phyloP scores from a whole-genome alignment of 1,140 invertebrate genomes.

The Drosophila ogumai region DNA sequence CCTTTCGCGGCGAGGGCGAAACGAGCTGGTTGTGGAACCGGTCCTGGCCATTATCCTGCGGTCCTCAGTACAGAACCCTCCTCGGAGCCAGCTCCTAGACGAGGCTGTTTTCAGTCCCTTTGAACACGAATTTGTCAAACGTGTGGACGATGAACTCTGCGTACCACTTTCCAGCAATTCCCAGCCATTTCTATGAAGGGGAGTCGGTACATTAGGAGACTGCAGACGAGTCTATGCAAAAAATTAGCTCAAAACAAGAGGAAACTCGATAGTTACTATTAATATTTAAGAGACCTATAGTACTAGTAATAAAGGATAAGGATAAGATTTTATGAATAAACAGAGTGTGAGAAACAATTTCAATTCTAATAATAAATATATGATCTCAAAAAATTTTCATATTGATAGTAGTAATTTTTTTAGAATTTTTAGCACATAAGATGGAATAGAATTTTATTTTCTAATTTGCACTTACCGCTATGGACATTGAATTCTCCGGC shows the following conservation, averaged over 20 bases:
- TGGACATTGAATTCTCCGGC: constrained; percentile 21
- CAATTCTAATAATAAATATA: too few relatives aligned
- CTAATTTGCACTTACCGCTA: constrained; percentile 20
- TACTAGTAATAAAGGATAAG: background rate
- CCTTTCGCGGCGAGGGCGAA: constrained; percentile 28
- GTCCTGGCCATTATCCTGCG: constrained; percentile 58
- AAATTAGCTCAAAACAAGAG: background rate
- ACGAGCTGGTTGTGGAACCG: constrained; percentile 16
- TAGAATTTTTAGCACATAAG: background rate
- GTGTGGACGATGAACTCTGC: constrained; percentile 54
- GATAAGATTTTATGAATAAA: background rate
- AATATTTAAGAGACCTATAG: background rate
- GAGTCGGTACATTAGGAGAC: background rate
- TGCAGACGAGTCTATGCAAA: background rate
- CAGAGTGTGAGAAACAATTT: background rate
- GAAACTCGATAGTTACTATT: background rate
- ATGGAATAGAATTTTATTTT: background rate
- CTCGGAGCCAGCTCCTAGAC: background rate
- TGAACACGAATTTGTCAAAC: constrained; percentile 43
- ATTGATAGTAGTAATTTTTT: too few relatives aligned
- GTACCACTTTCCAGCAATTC: constrained; percentile 39
- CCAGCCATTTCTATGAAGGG: constrained; percentile 40
- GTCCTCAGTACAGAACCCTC: constrained; percentile 6
- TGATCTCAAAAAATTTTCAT: too few relatives aligned
- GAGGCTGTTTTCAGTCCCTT: constrained; percentile 19